Percentiles rank a stretch among this genome's conserved stretches.
Evolutionary conservation across 2,797 vertebrate genomes (phyloP).

Genomic region (Lacerta viridis): DNA sequence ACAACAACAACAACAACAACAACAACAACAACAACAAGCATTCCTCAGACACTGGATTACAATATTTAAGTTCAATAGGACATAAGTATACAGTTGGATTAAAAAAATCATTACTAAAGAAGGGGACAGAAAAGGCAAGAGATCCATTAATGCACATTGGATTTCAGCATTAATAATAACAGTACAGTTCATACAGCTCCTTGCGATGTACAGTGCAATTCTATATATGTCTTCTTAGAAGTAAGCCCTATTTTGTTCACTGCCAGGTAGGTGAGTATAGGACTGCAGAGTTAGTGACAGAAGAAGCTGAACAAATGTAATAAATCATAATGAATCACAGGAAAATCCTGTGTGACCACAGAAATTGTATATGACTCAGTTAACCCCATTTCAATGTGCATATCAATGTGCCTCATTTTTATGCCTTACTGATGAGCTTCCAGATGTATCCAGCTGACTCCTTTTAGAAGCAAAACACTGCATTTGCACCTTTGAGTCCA

Average conservation of each 20-base stretch:
- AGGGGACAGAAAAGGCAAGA: neutral
- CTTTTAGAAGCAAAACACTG: too few species aligned
- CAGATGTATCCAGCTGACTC: too few species aligned
- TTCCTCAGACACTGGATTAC: neutral
- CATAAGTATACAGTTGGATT: neutral
- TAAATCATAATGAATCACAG: neutral
- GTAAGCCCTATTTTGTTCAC: too few species aligned
- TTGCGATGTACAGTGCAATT: too few species aligned
- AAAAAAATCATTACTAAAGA: neutral
- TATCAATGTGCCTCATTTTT: neutral
- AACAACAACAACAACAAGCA: neutral
- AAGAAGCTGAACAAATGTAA: neutral
- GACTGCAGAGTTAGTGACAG: too few species aligned
- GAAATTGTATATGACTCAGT: neutral
- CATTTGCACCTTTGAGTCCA: too few species aligned
- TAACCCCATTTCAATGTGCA: neutral
- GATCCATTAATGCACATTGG: neutral
- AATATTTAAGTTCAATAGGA: neutral
- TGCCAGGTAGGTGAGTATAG: too few species aligned
- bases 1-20: neutral
- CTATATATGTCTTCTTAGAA: too few species aligned
- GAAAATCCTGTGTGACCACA: neutral
- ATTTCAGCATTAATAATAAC: neutral
- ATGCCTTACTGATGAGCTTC: neutral
- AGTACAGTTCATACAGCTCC: too few species aligned